These are phyloP conservation scores for Aporophyla lueneburgensis DNA, from an alignment of 2,888 invertebrate genomes.

Conservation along the genomic window DNA sequence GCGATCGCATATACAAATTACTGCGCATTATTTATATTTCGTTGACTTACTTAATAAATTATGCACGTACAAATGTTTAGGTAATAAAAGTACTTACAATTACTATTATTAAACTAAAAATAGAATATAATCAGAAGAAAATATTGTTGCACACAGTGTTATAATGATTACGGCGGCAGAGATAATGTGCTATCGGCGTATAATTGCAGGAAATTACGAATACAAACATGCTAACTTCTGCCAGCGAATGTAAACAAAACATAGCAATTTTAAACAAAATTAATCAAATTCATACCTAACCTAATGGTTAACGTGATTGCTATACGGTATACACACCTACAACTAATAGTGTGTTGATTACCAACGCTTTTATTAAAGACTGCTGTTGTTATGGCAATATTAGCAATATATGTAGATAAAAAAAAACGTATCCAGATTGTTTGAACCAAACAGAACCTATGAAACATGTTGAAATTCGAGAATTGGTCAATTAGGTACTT, in stretches of 20 bases:
- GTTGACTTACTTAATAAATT: slow-evolving; percentile 20
- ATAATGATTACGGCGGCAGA: slow-evolving; percentile 50
- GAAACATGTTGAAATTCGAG: neutral
- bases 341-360: neutral
- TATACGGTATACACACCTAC: neutral
- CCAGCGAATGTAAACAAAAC: slow-evolving; percentile 42
- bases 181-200: slow-evolving; percentile 57
- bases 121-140: slow-evolving; percentile 55
- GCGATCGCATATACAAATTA: slow-evolving; percentile 17
- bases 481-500: neutral
- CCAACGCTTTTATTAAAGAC: neutral
- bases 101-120: slow-evolving; percentile 43
- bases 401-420: neutral
- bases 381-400: neutral
- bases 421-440: neutral
- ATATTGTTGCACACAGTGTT: slow-evolving; percentile 46
- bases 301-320: slow-evolving; percentile 13
- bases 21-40: slow-evolving; percentile 34
- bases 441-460: neutral
- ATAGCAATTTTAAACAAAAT: slow-evolving; percentile 36
- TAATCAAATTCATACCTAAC: slow-evolving; percentile 20
- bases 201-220: slow-evolving; percentile 61
- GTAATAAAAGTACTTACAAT: slow-evolving; percentile 2
- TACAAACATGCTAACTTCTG: slow-evolving; percentile 42
- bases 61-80: slow-evolving; percentile 27